Percentiles rank a stretch among this genome's conserved stretches.
Conservation (phyloP, 2,888 invertebrate species). For the Nowickia ferox region DNA sequence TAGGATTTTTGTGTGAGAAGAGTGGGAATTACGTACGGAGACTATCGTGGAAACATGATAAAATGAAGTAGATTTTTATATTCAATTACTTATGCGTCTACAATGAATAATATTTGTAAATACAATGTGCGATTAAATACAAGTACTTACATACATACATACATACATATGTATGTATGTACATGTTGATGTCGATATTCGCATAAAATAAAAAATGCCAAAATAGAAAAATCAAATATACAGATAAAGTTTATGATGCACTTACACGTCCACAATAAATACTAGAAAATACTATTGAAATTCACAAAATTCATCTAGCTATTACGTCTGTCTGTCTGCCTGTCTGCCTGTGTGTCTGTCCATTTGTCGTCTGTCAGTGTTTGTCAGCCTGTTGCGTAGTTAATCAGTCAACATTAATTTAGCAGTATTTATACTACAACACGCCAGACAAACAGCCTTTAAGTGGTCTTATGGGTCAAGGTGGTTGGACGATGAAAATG, state of each 20-base stretch:
- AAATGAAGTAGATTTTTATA: neutral
- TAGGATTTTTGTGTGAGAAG: too few species aligned
- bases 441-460: conserved; percentile 63
- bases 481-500: conserved; percentile 64
- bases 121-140: neutral
- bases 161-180: too few species aligned
- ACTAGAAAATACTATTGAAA: conserved; percentile 28
- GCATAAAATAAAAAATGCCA: neutral
- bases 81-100: conserved; percentile 19
- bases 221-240: conserved; percentile 11
- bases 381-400: conserved; percentile 32
- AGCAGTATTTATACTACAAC: conserved; percentile 35
- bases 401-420: conserved; percentile 39
- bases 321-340: neutral
- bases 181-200: neutral
- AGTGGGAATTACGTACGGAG: neutral
- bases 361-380: neutral
- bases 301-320: conserved; percentile 23
- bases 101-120: neutral
- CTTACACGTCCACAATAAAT: neutral
- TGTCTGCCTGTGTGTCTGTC: neutral
- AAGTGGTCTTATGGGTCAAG: conserved; percentile 69
- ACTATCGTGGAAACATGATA: neutral
- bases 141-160: neutral
- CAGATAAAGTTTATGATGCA: conserved; percentile 1